Conservation (phyloP, 2,888 invertebrate genomes). For the Netelia fuscicornis region DNA sequence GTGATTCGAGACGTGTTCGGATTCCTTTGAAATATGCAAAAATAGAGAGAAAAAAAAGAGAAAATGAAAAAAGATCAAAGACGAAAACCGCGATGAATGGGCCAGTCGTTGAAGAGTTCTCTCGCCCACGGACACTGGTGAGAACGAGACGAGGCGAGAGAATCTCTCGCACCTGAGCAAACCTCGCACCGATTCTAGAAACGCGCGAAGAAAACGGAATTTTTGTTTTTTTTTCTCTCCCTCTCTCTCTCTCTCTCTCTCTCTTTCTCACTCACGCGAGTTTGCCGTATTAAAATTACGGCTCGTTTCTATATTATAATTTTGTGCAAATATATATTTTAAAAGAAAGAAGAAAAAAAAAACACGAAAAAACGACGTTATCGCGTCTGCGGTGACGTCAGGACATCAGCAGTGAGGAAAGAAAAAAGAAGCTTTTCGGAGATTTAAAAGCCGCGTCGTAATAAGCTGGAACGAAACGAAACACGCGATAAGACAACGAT, state of each 20-base stretch:
- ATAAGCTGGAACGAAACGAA: background rate
- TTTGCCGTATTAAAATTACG: constrained; percentile 18
- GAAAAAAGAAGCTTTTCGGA: background rate
- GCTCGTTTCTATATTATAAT: constrained; percentile 32
- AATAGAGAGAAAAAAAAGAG: no score
- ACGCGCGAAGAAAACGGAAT: constrained; percentile 5
- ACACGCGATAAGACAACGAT: background rate
- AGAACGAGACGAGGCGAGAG: constrained; percentile 12
- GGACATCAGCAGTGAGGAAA: background rate
- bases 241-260: constrained; percentile 2
- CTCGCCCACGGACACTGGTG: background rate
- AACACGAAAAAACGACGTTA: background rate
- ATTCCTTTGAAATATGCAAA: no score
- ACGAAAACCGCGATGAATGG: background rate
- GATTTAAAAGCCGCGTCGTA: background rate
- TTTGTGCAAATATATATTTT: constrained; percentile 23
- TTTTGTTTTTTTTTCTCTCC: constrained; percentile 20
- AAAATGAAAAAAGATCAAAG: no score
- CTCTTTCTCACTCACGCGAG: background rate
- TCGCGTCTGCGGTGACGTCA: background rate
- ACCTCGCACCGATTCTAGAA: constrained; percentile 6
- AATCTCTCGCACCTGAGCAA: constrained; percentile 42
- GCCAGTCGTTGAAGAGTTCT: background rate
- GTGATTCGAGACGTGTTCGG: no score
- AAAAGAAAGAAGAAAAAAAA: background rate